These are phyloP conservation scores for Poeciliopsis prolifica DNA, from an alignment of 2,113 vertebrate genomes.

Conservation along the genomic window DNA sequence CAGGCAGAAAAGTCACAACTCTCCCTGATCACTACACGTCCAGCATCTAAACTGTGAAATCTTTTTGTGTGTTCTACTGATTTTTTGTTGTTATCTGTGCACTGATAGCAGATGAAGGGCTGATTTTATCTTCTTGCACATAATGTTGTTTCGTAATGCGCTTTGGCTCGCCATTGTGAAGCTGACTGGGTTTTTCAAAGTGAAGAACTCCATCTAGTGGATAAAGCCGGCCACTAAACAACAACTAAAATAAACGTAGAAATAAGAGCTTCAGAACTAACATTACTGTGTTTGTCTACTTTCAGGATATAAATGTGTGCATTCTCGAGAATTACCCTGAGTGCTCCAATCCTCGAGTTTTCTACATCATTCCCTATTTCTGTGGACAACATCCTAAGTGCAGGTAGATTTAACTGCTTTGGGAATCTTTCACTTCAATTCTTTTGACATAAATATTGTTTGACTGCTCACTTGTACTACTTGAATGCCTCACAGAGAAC, in stretches of 20 bases:
- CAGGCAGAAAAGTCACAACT: not conserved
- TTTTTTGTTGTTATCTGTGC: not conserved
- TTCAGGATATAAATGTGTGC: conserved; percentile 96
- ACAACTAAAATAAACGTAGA: not conserved
- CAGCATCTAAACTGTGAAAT: not conserved
- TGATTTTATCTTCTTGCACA: conserved; percentile 34
- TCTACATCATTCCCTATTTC: conserved; percentile 99
- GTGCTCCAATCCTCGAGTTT: conserved; percentile 94
- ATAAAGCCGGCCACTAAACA: not conserved
- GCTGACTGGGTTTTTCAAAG: not conserved
- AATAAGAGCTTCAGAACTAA: not conserved
- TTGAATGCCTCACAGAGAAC: conserved; percentile 82
- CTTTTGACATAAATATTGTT: not conserved
- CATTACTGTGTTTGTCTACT: conserved; percentile 48
- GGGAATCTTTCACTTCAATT: not conserved
- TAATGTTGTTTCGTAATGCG: conserved; percentile 27
- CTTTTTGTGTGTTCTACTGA: not conserved
- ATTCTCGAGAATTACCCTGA: conserved; percentile 97
- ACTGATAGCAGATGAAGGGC: conserved; percentile 5
- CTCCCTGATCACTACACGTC: not conserved
- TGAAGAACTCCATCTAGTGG: conserved; percentile 56
- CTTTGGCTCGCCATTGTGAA: conserved; percentile 7
- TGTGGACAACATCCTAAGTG: conserved; percentile 98
- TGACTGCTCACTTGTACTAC: not conserved
- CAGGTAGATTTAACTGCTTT: conserved; percentile 80